Evolutionary conservation across 2,888 invertebrate genomes (phyloP).

Genomic region (Caenorhabditis japonica): DNA sequence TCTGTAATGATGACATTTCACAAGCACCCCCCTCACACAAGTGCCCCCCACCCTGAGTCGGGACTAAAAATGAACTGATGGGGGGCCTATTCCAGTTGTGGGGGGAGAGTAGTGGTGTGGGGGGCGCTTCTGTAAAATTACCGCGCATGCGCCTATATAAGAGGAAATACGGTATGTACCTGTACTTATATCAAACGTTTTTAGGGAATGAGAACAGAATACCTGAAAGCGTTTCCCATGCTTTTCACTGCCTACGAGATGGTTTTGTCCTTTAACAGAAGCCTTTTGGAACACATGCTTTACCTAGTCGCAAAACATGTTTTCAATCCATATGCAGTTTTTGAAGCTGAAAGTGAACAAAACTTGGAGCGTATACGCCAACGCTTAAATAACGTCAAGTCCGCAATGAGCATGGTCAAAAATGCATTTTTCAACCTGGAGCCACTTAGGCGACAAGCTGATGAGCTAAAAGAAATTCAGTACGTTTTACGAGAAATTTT

Average conservation of each 20-base stretch:
- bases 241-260: not conserved
- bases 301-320: not conserved
- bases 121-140: too few species aligned
- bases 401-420: not conserved
- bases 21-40: too few species aligned
- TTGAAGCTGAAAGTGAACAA: not conserved
- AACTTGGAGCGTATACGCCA: not conserved
- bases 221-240: too few species aligned
- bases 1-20: too few species aligned
- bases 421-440: not conserved
- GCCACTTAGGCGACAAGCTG: not conserved
- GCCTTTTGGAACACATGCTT: slow-evolving; percentile 5
- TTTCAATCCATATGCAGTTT: slow-evolving; percentile 16
- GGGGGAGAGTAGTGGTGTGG: too few species aligned
- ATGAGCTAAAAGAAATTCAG: slow-evolving; percentile 1
- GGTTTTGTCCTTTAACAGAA: slow-evolving; percentile 1
- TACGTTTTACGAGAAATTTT: not conserved
- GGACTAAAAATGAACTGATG: too few species aligned
- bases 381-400: not conserved
- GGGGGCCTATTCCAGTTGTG: too few species aligned
- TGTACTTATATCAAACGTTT: too few species aligned
- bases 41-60: too few species aligned
- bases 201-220: too few species aligned
- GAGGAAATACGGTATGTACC: too few species aligned
- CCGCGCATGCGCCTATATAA: too few species aligned